phyloP scores from a whole-genome alignment of 53 echinoderm and acorn worm genomes.

The Apostichopus leukothele region DNA sequence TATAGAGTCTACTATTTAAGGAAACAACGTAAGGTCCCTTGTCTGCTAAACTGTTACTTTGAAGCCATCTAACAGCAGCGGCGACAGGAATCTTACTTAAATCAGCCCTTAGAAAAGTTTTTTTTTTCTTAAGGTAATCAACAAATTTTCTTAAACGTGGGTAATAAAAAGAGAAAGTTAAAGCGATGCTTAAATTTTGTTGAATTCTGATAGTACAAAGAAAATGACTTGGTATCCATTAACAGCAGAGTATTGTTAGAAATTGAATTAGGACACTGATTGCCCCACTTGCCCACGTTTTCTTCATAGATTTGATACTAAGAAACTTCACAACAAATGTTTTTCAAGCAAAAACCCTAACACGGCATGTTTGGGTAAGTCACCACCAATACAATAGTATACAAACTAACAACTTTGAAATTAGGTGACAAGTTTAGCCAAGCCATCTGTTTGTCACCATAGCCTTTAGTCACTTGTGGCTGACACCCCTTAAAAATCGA shows the following conservation, averaged over 20 bases:
- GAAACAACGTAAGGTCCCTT: no score
- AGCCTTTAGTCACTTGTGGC: slow-evolving; percentile 46
- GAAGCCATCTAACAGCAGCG: no score
- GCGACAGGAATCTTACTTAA: no score
- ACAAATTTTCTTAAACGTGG: no score
- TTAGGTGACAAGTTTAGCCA: slow-evolving; percentile 44
- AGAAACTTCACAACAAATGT: not conserved
- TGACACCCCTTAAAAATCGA: slow-evolving; percentile 25
- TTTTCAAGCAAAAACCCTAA: not conserved
- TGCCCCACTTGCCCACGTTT: not conserved
- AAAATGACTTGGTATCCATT: not conserved
- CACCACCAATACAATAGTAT: slow-evolving; percentile 6
- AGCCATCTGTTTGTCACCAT: slow-evolving; percentile 45
- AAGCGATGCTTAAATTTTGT: no score
- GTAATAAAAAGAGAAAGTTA: no score
- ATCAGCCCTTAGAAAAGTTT: no score
- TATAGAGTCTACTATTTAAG: no score
- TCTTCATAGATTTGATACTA: not conserved
- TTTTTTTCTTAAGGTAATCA: no score
- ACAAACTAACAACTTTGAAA: slow-evolving; percentile 13
- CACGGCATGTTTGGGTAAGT: slow-evolving; percentile 5
- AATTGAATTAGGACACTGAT: not conserved
- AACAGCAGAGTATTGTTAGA: not conserved
- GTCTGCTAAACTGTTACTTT: no score
- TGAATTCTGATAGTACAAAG: not conserved